These are phyloP conservation scores for Callipepla squamata DNA, from an alignment of 2,113 vertebrate species.

Conservation along the genomic window DNA sequence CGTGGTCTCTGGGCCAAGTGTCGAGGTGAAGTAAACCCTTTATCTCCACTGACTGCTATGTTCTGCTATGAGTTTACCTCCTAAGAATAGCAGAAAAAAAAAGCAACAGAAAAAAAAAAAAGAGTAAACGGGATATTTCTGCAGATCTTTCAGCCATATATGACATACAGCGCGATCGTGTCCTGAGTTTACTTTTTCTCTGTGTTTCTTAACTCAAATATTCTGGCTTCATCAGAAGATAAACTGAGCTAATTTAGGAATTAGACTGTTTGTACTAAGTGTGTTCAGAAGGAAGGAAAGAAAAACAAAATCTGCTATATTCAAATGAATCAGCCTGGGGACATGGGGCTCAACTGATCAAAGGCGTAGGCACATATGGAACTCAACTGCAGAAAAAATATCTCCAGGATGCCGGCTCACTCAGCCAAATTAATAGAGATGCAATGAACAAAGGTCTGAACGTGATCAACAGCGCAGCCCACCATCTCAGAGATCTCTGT, in stretches of 20 bases:
- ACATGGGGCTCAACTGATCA: slow-evolving; percentile 35
- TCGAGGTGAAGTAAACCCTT: not conserved
- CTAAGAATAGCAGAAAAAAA: not conserved
- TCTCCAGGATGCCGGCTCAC: not conserved
- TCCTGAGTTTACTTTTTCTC: slow-evolving; percentile 33
- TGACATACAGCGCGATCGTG: not conserved
- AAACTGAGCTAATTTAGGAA: slow-evolving; percentile 65
- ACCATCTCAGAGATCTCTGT: not conserved
- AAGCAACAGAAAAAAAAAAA: too few relatives aligned
- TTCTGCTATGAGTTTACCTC: not conserved
- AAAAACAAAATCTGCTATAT: slow-evolving; percentile 63
- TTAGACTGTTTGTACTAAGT: slow-evolving; percentile 63
- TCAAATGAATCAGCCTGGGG: slow-evolving; percentile 53
- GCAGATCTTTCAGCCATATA: not conserved
- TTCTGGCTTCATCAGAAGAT: slow-evolving; percentile 36
- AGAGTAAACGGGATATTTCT: not conserved
- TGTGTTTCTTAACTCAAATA: not conserved
- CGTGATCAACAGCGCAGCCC: not conserved
- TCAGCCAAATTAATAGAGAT: slow-evolving; percentile 9
- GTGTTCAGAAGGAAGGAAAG: slow-evolving; percentile 50
- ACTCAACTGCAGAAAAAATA: slow-evolving; percentile 38
- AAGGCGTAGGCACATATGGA: slow-evolving; percentile 66
- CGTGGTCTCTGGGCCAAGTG: not conserved
- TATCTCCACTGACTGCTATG: not conserved
- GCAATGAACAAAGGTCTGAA: slow-evolving; percentile 10